These are phyloP conservation scores for Meloidogyne exigua DNA, from an alignment of 1,140 invertebrate species.

Conservation along the genomic window DNA sequence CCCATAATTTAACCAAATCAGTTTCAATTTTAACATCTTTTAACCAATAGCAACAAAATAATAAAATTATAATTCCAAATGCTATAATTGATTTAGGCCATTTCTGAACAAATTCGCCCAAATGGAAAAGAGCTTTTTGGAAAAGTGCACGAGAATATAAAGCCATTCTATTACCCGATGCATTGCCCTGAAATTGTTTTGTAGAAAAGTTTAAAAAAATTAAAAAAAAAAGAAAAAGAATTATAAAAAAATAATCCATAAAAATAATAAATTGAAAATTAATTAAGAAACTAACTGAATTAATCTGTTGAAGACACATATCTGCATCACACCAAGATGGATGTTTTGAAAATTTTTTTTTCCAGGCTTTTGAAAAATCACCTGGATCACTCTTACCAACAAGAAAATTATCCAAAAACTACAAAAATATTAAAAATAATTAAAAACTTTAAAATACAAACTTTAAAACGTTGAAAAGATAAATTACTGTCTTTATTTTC, in stretches of 20 bases:
- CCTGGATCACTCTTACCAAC: neutral
- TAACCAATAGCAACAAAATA: conserved; percentile 50
- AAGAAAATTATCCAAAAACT: neutral
- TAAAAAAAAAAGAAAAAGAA: neutral
- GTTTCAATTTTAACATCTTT: conserved; percentile 60
- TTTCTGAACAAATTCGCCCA: conserved; percentile 54
- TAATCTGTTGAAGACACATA: conserved; percentile 11
- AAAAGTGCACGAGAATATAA: conserved; percentile 59
- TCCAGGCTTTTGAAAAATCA: conserved; percentile 4
- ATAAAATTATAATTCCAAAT: conserved; percentile 47
- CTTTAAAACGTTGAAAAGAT: neutral
- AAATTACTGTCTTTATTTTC: neutral
- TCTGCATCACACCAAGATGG: conserved; percentile 13
- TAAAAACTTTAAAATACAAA: neutral
- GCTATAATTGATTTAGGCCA: conserved; percentile 48
- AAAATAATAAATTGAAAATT: neutral
- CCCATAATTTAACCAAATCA: conserved; percentile 62
- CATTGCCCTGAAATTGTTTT: conserved; percentile 53
- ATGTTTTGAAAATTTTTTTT: conserved; percentile 7
- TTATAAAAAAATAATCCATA: neutral
- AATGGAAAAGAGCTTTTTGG: conserved; percentile 49
- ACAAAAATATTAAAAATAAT: conserved; percentile 9
- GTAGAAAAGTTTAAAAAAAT: neutral
- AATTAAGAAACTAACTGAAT: neutral
- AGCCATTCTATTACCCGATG: conserved; percentile 54